Conservation (phyloP, 2,797 vertebrate species). For the Peromyscus eremicus region DNA sequence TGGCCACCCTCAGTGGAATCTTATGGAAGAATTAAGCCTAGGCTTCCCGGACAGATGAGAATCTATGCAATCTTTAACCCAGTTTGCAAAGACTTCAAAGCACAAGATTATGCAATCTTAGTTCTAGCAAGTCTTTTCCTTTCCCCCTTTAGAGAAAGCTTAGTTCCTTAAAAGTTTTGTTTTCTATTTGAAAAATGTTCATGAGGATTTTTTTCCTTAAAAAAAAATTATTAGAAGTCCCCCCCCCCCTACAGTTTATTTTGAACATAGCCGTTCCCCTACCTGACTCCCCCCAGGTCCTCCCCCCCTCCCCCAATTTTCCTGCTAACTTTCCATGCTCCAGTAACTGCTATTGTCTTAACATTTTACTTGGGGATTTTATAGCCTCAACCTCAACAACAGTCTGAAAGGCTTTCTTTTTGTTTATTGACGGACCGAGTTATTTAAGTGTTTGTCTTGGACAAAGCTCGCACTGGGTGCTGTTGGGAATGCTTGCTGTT, state of each 20-base stretch:
- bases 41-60: slow-evolving; percentile 4
- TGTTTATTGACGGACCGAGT: background rate
- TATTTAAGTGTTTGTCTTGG: background rate
- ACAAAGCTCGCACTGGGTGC: background rate
- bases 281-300: background rate
- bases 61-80: slow-evolving; percentile 40
- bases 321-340: background rate
- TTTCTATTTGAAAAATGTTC: background rate
- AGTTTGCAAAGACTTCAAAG: slow-evolving; percentile 48
- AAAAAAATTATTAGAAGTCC: background rate
- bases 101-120: background rate
- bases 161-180: background rate
- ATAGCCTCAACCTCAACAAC: background rate
- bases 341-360: background rate
- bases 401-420: slow-evolving; percentile 21
- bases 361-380: slow-evolving; percentile 6
- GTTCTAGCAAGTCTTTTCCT: slow-evolving; percentile 15
- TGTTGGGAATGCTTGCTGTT: background rate
- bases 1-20: slow-evolving; percentile 44
- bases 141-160: background rate
- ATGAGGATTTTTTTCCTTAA: background rate
- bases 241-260: background rate
- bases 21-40: slow-evolving; percentile 26
- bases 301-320: background rate
- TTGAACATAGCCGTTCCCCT: background rate